Evolutionary conservation across 2,888 invertebrate genomes (phyloP).

Genomic region (Troides oblongomaculatus): DNA sequence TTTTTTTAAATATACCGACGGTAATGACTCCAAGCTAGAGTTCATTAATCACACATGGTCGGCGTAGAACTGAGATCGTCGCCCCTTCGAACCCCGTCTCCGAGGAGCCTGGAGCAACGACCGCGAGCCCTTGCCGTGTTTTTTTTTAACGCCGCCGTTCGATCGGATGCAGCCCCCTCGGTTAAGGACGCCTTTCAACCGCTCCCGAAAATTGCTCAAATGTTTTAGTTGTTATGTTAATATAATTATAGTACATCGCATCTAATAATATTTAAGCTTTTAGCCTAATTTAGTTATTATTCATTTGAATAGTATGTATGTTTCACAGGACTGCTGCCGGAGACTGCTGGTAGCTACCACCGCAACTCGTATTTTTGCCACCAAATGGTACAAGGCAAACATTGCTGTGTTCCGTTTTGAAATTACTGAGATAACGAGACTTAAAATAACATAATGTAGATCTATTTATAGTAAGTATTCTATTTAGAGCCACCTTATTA

Average conservation of each 20-base stretch:
- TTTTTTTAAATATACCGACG: neutral
- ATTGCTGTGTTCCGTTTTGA: too few relatives aligned
- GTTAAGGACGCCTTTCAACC: constrained; percentile 43
- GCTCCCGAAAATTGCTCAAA: constrained; percentile 30
- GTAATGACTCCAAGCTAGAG: constrained; percentile 24
- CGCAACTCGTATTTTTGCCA: too few relatives aligned
- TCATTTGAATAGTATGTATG: too few relatives aligned
- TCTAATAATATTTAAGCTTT: neutral
- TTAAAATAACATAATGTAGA: too few relatives aligned
- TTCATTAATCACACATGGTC: constrained; percentile 46
- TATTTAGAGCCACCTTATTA: too few relatives aligned
- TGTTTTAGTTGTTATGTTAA: neutral
- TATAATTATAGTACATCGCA: neutral
- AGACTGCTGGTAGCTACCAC: too few relatives aligned
- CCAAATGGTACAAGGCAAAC: too few relatives aligned
- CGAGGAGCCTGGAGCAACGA: constrained; percentile 66
- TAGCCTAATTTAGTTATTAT: too few relatives aligned
- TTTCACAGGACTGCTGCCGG: too few relatives aligned
- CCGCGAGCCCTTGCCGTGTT: constrained; percentile 69
- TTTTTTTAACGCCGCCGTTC: constrained; percentile 42
- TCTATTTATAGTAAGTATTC: too few relatives aligned
- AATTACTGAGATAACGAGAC: too few relatives aligned
- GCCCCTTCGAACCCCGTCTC: constrained; percentile 60
- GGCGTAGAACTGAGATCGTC: constrained; percentile 58
- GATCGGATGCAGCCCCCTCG: constrained; percentile 45